Conservation (phyloP, 2,888 invertebrate species). For the Caenorhabditis sp. region DNA sequence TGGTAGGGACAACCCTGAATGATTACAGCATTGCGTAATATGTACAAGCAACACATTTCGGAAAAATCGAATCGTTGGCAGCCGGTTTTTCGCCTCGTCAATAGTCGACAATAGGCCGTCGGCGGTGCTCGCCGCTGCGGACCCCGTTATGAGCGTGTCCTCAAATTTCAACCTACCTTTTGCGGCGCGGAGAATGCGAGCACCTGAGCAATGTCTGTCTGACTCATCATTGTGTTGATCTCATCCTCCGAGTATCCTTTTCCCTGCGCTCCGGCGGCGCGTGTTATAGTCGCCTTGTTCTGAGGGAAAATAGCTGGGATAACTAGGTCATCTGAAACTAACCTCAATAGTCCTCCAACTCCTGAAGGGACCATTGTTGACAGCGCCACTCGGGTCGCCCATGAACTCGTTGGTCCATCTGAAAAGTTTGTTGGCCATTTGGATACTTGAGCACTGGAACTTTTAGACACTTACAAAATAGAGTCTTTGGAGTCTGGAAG, state of each 20-base stretch:
- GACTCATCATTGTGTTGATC: constrained; percentile 68
- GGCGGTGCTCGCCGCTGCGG: too few relatives aligned
- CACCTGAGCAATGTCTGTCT: constrained; percentile 72
- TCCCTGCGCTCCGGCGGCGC: constrained; percentile 74
- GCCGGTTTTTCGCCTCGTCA: too few relatives aligned
- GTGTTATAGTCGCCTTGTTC: constrained; percentile 68
- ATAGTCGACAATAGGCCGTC: too few relatives aligned
- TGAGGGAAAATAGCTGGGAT: constrained; percentile 9
- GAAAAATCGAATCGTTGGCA: too few relatives aligned
- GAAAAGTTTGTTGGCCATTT: background rate
- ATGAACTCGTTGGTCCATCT: constrained; percentile 73
- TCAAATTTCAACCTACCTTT: constrained; percentile 44
- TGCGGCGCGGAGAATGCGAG: constrained; percentile 77
- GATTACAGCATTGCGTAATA: background rate
- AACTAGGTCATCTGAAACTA: background rate
- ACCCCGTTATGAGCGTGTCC: too few relatives aligned
- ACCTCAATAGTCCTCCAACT: constrained; percentile 81
- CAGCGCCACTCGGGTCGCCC: constrained; percentile 78
- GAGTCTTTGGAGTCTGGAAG: constrained; percentile 80
- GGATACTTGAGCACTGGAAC: background rate
- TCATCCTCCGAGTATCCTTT: constrained; percentile 74
- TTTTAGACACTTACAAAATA: constrained; percentile 48
- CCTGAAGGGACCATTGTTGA: constrained; percentile 82
- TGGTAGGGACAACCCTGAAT: constrained; percentile 67
- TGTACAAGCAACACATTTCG: too few relatives aligned